Conservation (phyloP, 1,140 invertebrate genomes). For the Amyelois transitella region DNA sequence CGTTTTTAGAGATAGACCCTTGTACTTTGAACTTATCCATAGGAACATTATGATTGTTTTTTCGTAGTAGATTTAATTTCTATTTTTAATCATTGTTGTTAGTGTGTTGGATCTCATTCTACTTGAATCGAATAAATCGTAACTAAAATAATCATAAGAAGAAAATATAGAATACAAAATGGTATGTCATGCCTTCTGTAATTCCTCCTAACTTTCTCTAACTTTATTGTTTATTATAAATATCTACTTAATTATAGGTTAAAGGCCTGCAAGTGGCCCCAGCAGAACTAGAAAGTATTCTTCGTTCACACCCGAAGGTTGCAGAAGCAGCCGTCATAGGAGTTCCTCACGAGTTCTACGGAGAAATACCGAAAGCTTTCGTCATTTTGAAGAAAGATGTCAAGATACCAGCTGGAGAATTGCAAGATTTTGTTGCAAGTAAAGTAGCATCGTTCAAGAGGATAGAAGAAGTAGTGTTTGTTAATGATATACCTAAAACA, state of each 20-base stretch:
- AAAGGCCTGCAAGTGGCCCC: constrained; percentile 89
- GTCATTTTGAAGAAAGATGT: constrained; percentile 75
- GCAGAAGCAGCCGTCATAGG: constrained; percentile 90
- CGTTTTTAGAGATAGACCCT: too few relatives aligned
- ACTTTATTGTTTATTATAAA: too few relatives aligned
- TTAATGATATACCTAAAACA: constrained; percentile 83
- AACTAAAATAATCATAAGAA: too few relatives aligned
- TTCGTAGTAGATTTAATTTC: too few relatives aligned
- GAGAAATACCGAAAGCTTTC: constrained; percentile 87
- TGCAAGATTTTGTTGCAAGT: constrained; percentile 77
- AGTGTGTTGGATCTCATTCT: too few relatives aligned
- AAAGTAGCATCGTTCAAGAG: constrained; percentile 83
- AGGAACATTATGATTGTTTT: too few relatives aligned
- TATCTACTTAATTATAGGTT: constrained; percentile 43
- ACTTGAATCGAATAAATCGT: too few relatives aligned
- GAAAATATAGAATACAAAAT: too few relatives aligned
- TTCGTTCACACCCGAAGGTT: constrained; percentile 84
- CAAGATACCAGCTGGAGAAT: constrained; percentile 67
- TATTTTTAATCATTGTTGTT: too few relatives aligned
- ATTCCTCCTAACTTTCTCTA: too few relatives aligned
- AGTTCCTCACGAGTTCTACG: constrained; percentile 82
- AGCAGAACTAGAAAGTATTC: constrained; percentile 88
- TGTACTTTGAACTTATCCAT: too few relatives aligned
- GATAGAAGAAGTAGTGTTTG: constrained; percentile 81
- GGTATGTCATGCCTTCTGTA: too few relatives aligned